Conservation (phyloP, 2,113 vertebrate species). For the Varanus salvator region DNA sequence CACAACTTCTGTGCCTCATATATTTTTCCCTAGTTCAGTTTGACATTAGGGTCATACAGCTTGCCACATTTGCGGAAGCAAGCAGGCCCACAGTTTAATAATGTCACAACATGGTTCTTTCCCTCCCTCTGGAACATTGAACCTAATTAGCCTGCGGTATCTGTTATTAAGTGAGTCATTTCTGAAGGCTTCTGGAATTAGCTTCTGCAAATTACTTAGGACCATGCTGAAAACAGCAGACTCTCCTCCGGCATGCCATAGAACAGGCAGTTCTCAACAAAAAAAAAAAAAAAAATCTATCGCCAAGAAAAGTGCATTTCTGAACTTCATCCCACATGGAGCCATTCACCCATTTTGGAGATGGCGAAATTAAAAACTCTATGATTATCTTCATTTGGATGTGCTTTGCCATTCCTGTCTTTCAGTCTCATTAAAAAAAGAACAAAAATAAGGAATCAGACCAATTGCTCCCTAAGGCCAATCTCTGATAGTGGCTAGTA, state of each 20-base stretch:
- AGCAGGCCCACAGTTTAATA: neutral
- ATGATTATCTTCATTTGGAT: neutral
- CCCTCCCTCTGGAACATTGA: neutral
- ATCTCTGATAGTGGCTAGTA: neutral
- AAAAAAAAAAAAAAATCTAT: neutral
- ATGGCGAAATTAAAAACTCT: neutral
- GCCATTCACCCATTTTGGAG: neutral
- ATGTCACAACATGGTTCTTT: neutral
- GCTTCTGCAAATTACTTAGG: conserved; percentile 4
- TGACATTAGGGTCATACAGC: neutral
- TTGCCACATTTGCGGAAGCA: neutral
- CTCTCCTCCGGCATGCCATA: neutral
- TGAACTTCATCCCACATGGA: conserved; percentile 4
- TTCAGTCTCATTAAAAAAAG: neutral
- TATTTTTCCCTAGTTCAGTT: neutral
- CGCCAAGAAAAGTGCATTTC: conserved; percentile 4
- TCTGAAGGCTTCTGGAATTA: conserved; percentile 32
- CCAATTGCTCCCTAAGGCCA: neutral
- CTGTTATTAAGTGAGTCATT: conserved; percentile 33
- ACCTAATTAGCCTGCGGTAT: conserved; percentile 16
- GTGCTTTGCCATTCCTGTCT: neutral
- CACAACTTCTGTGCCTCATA: neutral
- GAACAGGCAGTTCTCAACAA: conserved; percentile 14
- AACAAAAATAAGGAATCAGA: neutral
- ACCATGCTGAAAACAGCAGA: conserved; percentile 6